Base-by-base conservation (phyloP, 2,797 vertebrate genomes). In the Hephaestus fuliginosus region DNA sequence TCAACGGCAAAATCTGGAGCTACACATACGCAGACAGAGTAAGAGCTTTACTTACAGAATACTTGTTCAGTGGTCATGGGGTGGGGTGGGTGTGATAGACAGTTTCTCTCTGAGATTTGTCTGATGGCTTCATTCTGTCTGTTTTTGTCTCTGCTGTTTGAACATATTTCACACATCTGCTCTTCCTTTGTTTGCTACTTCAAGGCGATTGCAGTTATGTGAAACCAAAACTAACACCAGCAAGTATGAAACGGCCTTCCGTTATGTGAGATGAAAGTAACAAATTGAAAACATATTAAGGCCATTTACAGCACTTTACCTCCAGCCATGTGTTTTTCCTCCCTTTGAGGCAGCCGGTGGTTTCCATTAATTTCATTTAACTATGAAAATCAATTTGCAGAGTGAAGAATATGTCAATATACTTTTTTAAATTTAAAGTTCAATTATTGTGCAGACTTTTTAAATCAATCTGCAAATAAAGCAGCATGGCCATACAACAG, bases 1-100 rank as follows among this genome's bases (percentile, higher is more conserved):
- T 98, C 79, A 98, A 99, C 73, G 98, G 98, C 33, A 99, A 98
- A 95, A 99, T 98, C 93, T 99, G 98, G 98, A 99, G 97, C 93
- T 99, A 99, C 95, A 98, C 97, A 0, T 99, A 98, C 43, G 94
- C 98, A 83, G 98, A 99, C 94, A 98, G 97, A 96, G 98, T 99
- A 92, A 96, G 83, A 64, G 17, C 30, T 30, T n/a, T 2, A 17
- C 10, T 20, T 12, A 8, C 7, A 13, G 25, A 41, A 15, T 68
- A 36, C 3, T 1, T 9, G 11, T 14, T 36, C 5, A 25, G 25
- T 25, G 25, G 25, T 25, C 25, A 2, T 25, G 25, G 25, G 25
- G 25, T 36, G 18, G 22, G 4, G 3, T 15, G 1, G 7, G 4
- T 30, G 72, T 69, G 72, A 67, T 5, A 14, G 48, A 74, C 46